phyloP scores from a whole-genome alignment of 2,797 vertebrate genomes.

The Phaenicophaeus curvirostris region DNA sequence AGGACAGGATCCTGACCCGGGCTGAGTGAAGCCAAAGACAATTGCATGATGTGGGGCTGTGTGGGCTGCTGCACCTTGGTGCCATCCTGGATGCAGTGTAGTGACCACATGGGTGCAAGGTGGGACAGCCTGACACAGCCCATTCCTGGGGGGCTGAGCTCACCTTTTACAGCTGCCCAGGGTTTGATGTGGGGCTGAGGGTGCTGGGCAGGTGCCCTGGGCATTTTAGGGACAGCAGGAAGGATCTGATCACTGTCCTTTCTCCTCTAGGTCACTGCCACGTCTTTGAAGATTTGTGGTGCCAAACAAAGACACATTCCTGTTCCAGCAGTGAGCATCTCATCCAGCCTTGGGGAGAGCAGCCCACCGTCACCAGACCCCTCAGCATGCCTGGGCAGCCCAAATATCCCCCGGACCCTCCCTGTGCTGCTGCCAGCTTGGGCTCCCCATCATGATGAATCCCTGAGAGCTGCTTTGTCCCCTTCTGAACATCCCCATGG shows the following conservation, averaged over 20 bases:
- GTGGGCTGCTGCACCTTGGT: not conserved
- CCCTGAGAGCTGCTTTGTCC: not conserved
- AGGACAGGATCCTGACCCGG: not conserved
- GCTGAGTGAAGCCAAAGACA: not conserved
- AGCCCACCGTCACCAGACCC: not conserved
- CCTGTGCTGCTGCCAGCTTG: not conserved
- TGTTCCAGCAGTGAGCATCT: not conserved
- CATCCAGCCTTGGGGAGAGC: not conserved
- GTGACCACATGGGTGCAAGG: not conserved
- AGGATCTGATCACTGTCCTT: not conserved
- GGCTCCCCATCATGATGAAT: not conserved
- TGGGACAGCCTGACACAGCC: not conserved
- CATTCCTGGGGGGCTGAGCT: not conserved
- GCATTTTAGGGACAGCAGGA: not conserved
- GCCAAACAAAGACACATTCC: accelerated
- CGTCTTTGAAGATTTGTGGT: not conserved
- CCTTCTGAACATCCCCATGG: not conserved
- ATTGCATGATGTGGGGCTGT: not conserved
- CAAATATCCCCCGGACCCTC: not conserved
- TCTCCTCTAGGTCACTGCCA: not conserved
- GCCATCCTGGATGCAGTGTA: accelerated
- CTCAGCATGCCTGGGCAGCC: not conserved
- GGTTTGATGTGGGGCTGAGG: not conserved
- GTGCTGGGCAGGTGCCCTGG: not conserved
- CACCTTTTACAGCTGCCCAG: not conserved